phyloP scores from a whole-genome alignment of 2,113 vertebrate genomes.

The Rousettus leschenaultii region DNA sequence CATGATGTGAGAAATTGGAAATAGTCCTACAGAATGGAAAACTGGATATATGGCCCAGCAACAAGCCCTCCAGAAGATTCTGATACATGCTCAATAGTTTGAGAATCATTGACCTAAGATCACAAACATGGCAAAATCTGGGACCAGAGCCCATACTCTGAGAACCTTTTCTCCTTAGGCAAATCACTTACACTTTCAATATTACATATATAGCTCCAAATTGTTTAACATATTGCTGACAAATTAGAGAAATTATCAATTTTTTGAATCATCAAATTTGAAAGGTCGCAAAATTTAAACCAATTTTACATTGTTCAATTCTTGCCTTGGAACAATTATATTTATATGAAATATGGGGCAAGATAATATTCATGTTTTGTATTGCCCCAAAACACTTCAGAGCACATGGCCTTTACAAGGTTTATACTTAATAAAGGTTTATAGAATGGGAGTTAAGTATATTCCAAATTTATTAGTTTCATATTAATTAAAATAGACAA shows the following conservation, averaged over 20 bases:
- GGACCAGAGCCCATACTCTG: not conserved
- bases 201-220: not conserved
- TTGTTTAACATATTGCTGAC: not conserved
- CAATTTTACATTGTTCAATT: not conserved
- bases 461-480: not conserved
- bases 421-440: not conserved
- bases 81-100: not conserved
- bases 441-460: not conserved
- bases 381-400: not conserved
- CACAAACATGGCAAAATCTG: not conserved
- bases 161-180: not conserved
- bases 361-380: not conserved
- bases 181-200: not conserved
- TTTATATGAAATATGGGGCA: not conserved
- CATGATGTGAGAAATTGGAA: not conserved
- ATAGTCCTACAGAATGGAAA: not conserved
- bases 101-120: not conserved
- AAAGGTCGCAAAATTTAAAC: not conserved
- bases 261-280: not conserved
- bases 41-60: not conserved
- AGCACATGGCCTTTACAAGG: not conserved
- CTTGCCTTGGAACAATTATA: not conserved
- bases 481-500: not conserved
- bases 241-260: conserved; percentile 2
- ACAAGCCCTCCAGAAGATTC: not conserved